Evolutionary conservation across 2,888 invertebrate species (phyloP), one percentile per base, ranked within the genome.

Genomic region (Zele albiditarsus): DNA sequence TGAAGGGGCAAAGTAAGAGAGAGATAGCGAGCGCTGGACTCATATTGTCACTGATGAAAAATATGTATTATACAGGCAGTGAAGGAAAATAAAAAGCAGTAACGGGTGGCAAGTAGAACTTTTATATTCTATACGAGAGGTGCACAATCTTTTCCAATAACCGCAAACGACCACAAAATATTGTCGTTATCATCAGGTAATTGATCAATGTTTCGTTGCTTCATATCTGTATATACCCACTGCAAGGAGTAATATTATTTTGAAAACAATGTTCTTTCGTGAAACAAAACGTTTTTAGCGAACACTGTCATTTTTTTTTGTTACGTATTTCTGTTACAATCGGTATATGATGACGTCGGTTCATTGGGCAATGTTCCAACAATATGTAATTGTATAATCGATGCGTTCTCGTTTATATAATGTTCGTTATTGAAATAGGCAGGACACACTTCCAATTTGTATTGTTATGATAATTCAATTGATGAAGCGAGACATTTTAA

Each of bases 321-420:
- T 62, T 62, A 6, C 23, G 60, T 46, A 16, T n/a, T 46, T 6
- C 3, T 2, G 1, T n/a, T 46, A 4, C 46, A n/a, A n/a, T 46
- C 16, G 46, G 4, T 46, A 46, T 46, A 46, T n/a, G 4, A 16
- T 46, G n/a, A 16, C 16, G 46, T 4, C 1, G 16, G n/a, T 46
- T 46, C 3, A 46, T 14, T 46, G 31, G 63, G 53, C 68, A 20
- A 49, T 68, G 31, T 27, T 25, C 68, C 68, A 68, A 16, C n/a
- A 53, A 68, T 28, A 46, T 53, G 68, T n/a, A 46, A 46, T 46
- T 46, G 53, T 46, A 53, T 53, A 16, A 68, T 46, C 68, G 53
- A 68, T 68, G 27, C 16, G 53, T n/a, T n/a, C 28, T 53, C 16
- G 4, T 46, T 46, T 14, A 16, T 46, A 46, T n/a, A 46, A 14